A percentile compares a stretch with the other conserved stretches of the same genome.
Evolutionary conservation across 2,888 invertebrate species (phyloP).

Genomic region (Phalera bucephala): DNA sequence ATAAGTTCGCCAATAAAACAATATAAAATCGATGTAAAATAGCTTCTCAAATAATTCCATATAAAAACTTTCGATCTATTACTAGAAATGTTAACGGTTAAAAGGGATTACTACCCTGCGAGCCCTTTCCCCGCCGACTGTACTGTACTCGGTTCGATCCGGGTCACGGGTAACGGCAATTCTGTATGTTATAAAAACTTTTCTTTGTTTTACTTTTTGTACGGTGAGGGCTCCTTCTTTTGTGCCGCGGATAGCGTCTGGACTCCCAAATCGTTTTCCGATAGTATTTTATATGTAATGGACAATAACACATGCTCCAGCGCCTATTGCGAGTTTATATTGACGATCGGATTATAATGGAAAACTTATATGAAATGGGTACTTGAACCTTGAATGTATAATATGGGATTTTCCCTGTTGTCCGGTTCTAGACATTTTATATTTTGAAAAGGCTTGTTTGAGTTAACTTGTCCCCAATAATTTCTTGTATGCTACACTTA

Average conservation of each 20-base stretch:
- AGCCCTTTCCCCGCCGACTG: constrained; percentile 29
- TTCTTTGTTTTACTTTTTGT: constrained; percentile 66
- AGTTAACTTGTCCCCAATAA: too few species aligned
- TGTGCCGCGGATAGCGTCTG: constrained; percentile 43
- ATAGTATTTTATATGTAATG: constrained; percentile 72
- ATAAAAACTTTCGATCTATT: background rate
- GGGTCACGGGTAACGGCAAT: constrained; percentile 51
- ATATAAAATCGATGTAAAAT: too few species aligned
- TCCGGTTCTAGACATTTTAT: background rate
- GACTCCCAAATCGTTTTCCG: constrained; percentile 72
- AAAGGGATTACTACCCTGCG: constrained; percentile 2
- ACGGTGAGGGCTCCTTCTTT: constrained; percentile 33
- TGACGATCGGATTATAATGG: constrained; percentile 33
- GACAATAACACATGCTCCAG: constrained; percentile 64
- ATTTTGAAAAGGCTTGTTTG: too few species aligned
- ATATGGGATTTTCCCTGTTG: constrained; percentile 14
- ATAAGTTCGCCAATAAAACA: too few species aligned
- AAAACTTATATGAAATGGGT: constrained; percentile 19
- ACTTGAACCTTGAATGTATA: constrained; percentile 20
- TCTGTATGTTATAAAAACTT: constrained; percentile 65
- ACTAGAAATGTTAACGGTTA: background rate
- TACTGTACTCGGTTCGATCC: too few species aligned
- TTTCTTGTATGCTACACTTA: too few species aligned
- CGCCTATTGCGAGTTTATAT: constrained; percentile 43
- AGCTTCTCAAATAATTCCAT: background rate